Evolutionary conservation across 2,888 invertebrate species (phyloP).

Genomic region (Caenorhabditis sulstoni): DNA sequence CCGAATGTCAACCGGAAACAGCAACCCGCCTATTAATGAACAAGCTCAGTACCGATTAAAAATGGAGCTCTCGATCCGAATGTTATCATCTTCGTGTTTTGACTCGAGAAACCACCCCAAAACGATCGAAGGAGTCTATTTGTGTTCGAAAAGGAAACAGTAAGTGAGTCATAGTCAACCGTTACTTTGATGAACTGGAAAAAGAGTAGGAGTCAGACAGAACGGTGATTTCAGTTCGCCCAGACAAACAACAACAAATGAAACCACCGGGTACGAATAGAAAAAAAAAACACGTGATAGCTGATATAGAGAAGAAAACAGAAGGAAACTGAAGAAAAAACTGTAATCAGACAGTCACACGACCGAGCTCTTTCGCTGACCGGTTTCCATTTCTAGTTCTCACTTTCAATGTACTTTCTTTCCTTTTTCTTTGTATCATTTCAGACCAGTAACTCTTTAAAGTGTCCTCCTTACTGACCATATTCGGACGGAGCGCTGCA

Average conservation of each 20-base stretch:
- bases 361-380: constrained; percentile 41
- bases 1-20: neutral
- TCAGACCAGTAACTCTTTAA: neutral
- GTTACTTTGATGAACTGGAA: too few species aligned
- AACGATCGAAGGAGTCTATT: too few species aligned
- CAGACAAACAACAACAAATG: neutral
- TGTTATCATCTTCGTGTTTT: too few species aligned
- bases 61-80: too few species aligned
- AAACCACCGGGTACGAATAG: constrained; percentile 22
- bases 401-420: too few species aligned
- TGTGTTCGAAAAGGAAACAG: too few species aligned
- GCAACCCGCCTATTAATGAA: too few species aligned
- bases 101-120: too few species aligned
- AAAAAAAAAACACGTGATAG: constrained; percentile 19
- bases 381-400: constrained; percentile 18
- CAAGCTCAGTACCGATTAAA: too few species aligned
- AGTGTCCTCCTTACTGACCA: too few species aligned
- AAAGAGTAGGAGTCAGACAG: too few species aligned
- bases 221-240: neutral
- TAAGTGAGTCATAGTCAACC: too few species aligned
- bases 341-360: constrained; percentile 32
- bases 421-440: neutral
- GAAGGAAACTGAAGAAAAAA: constrained; percentile 14
- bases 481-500: neutral
- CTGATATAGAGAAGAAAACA: constrained; percentile 19